phyloP scores from a whole-genome alignment of 2,888 invertebrate genomes.

The Temnothorax ravouxi region DNA sequence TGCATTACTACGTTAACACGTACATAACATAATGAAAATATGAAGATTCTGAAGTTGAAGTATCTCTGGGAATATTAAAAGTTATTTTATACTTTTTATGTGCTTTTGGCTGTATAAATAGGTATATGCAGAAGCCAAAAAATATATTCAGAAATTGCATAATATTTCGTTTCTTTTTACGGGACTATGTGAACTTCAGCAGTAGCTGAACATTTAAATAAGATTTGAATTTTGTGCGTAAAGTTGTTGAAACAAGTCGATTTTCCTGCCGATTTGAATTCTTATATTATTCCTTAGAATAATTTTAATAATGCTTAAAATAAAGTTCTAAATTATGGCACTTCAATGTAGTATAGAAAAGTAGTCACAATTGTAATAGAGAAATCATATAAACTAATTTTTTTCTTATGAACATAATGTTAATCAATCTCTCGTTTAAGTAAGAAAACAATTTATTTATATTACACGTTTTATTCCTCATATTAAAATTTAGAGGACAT shows the following conservation, averaged over 20 bases:
- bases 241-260: slow-evolving; percentile 30
- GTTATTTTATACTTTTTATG: slow-evolving; percentile 32
- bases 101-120: slow-evolving; percentile 29
- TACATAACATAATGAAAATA: slow-evolving; percentile 4
- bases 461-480: not conserved
- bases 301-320: not conserved
- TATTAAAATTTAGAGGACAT: not conserved
- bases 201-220: slow-evolving; percentile 62
- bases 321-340: slow-evolving; percentile 6
- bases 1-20: not conserved
- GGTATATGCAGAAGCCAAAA: not conserved
- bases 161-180: slow-evolving; percentile 46
- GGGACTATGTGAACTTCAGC: slow-evolving; percentile 46
- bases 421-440: not conserved
- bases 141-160: slow-evolving; percentile 47
- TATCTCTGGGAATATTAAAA: slow-evolving; percentile 22
- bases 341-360: not conserved
- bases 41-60: not conserved
- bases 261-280: slow-evolving; percentile 26
- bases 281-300: slow-evolving; percentile 20
- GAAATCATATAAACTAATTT: not conserved
- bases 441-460: not conserved
- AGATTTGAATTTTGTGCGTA: slow-evolving; percentile 63
- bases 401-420: not conserved
- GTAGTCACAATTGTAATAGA: not conserved